Evolutionary conservation across 2,888 invertebrate species (phyloP).

Genomic region (Microctonus hyperodae): DNA sequence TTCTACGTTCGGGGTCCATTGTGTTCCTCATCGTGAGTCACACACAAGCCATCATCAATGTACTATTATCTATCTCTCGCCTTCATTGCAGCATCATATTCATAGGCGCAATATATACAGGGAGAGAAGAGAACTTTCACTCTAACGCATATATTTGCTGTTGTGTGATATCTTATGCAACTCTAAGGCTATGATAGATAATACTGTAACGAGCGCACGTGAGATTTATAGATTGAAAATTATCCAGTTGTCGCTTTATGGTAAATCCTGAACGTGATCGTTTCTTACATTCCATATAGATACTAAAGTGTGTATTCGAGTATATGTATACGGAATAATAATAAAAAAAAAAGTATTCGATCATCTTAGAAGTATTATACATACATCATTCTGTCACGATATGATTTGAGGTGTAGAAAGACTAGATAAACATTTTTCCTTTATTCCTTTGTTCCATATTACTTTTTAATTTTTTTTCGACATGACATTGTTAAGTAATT

Average conservation of each 20-base stretch:
- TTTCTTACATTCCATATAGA: not conserved
- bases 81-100: slow-evolving; percentile 32
- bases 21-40: slow-evolving; percentile 41
- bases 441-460: not conserved
- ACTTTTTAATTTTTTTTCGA: not conserved
- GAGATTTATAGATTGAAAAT: slow-evolving; percentile 22
- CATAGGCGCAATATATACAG: slow-evolving; percentile 32
- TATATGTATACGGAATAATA: not conserved
- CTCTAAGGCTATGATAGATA: not conserved
- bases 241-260: slow-evolving; percentile 15
- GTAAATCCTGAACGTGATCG: not conserved
- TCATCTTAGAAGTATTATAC: slow-evolving; percentile 5
- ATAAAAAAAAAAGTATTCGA: not conserved
- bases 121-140: slow-evolving; percentile 40
- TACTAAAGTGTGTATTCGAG: too few species aligned
- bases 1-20: slow-evolving; percentile 36
- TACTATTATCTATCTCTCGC: slow-evolving; percentile 35
- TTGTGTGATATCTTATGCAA: slow-evolving; percentile 23
- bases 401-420: slow-evolving; percentile 6
- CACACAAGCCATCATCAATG: slow-evolving; percentile 38
- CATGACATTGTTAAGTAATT: not conserved
- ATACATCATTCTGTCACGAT: slow-evolving; percentile 22
- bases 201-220: slow-evolving; percentile 14
- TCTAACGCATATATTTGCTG: slow-evolving; percentile 34
- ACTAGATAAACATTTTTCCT: not conserved